Evolutionary conservation across 2,797 vertebrate genomes (phyloP).

Genomic region (Chiloscyllium punctatum): DNA sequence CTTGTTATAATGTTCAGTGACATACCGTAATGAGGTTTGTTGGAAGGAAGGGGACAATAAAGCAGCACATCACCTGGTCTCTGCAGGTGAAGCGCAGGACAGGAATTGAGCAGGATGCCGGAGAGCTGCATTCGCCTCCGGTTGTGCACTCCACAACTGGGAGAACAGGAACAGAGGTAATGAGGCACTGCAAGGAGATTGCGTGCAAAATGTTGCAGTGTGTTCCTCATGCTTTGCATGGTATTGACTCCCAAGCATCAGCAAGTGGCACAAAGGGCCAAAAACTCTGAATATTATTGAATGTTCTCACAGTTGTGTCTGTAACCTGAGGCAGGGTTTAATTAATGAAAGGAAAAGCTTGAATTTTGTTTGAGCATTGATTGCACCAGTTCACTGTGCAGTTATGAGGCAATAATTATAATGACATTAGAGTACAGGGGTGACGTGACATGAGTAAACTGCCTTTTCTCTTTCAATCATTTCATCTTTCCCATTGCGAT

Average conservation of each 20-base stretch:
- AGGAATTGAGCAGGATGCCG: background rate
- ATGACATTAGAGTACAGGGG: background rate
- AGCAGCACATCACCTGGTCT: too few species aligned
- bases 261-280: background rate
- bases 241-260: background rate
- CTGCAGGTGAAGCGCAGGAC: too few species aligned
- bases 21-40: background rate
- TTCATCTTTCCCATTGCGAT: background rate
- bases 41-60: background rate
- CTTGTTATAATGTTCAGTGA: background rate
- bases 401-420: background rate
- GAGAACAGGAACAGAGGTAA: background rate
- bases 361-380: background rate
- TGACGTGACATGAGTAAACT: background rate
- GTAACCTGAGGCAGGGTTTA: background rate
- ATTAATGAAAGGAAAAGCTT: background rate
- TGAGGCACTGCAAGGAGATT: too few species aligned
- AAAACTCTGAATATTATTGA: constrained; percentile 18
- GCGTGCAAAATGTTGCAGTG: background rate
- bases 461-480: background rate
- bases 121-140: background rate
- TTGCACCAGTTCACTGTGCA: background rate
- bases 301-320: background rate
- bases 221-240: background rate
- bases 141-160: background rate